phyloP scores from a whole-genome alignment of 2,113 vertebrate genomes.

The Salvelinus fontinalis region DNA sequence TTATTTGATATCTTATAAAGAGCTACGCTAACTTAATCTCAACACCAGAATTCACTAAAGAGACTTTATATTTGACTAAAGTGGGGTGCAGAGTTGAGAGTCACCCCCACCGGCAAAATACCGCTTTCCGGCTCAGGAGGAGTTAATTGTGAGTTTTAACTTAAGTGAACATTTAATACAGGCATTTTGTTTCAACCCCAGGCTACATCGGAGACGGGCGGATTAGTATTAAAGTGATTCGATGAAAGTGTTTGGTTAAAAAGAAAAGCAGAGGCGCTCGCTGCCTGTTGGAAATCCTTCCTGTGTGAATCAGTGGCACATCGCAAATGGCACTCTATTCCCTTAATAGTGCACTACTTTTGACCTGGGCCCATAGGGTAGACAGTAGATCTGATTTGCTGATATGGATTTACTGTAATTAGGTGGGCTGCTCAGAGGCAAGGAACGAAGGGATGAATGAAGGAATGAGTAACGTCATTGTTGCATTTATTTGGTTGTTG shows the following conservation, averaged over 20 bases:
- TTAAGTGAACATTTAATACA: conserved; percentile 27
- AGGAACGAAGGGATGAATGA: not conserved
- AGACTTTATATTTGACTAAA: too few relatives aligned
- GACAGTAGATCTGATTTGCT: too few relatives aligned
- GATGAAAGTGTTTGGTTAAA: conserved; percentile 60
- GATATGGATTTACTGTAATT: too few relatives aligned
- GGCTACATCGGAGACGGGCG: conserved; percentile 10
- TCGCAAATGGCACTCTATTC: not conserved
- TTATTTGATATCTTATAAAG: too few relatives aligned
- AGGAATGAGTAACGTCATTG: not conserved
- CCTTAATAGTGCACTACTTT: too few relatives aligned
- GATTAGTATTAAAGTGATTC: conserved; percentile 47
- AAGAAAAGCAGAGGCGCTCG: conserved; percentile 46
- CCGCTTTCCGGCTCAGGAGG: conserved; percentile 3
- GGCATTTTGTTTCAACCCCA: conserved; percentile 24
- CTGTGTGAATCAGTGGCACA: not conserved
- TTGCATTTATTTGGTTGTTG: not conserved
- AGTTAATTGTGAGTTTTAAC: conserved; percentile 34
- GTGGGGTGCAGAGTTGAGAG: too few relatives aligned
- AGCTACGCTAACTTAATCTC: too few relatives aligned
- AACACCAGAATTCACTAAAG: too few relatives aligned
- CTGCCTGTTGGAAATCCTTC: conserved; percentile 30
- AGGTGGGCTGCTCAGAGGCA: not conserved
- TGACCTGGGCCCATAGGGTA: too few relatives aligned
- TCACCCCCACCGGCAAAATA: not conserved